Evolutionary conservation across 2,113 vertebrate genomes (phyloP).

Genomic region (Mirounga angustirostris): DNA sequence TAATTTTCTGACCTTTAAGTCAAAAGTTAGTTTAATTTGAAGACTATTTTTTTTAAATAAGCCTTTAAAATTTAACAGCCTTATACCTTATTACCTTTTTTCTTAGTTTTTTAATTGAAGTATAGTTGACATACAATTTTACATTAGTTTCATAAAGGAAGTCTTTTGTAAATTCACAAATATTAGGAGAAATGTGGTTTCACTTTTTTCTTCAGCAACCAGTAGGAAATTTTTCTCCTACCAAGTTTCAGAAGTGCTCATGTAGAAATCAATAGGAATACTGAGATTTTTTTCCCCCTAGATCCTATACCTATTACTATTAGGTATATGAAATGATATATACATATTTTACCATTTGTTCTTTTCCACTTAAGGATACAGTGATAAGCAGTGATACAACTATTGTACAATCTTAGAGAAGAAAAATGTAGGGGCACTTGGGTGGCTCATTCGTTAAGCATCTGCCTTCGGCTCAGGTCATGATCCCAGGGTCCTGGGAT

Average conservation of each 20-base stretch:
- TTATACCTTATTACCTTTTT: not conserved
- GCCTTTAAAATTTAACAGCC: not conserved
- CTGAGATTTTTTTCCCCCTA: not conserved
- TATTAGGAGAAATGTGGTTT: not conserved
- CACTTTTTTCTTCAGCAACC: not conserved
- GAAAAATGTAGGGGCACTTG: not conserved
- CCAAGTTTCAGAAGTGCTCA: not conserved
- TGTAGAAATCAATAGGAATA: not conserved
- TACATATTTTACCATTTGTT: not conserved
- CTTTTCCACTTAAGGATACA: not conserved
- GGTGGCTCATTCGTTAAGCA: too few relatives aligned
- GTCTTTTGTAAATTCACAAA: not conserved
- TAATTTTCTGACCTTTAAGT: constrained; percentile 48
- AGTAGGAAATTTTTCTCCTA: not conserved
- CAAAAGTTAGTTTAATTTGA: not conserved
- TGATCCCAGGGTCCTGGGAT: too few relatives aligned
- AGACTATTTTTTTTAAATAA: not conserved
- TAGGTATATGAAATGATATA: not conserved
- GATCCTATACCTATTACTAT: not conserved
- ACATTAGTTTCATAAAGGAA: not conserved
- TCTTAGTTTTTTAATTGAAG: not conserved
- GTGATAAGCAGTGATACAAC: not conserved
- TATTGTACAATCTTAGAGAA: not conserved
- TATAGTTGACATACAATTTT: not conserved
- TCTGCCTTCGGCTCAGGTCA: too few relatives aligned